phyloP scores from a whole-genome alignment of 2,113 vertebrate genomes.

The Ranitomeya variabilis region DNA sequence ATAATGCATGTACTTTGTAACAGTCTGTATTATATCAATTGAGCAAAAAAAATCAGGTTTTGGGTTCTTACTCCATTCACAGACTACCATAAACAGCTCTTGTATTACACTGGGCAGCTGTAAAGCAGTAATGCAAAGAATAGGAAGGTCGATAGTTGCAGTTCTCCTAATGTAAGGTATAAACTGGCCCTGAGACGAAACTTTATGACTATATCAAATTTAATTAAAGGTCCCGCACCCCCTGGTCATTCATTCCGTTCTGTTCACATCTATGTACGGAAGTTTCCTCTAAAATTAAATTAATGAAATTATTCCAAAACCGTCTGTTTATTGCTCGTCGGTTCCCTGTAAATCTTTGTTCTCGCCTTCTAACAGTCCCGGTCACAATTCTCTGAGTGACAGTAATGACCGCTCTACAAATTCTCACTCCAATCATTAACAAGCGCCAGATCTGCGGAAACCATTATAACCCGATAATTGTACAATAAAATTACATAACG shows the following conservation, averaged over 20 bases:
- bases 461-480: neutral
- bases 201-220: neutral
- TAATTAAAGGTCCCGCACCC: neutral
- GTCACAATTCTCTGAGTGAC: slow-evolving; percentile 1
- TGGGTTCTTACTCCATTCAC: neutral
- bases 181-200: neutral
- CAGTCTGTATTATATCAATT: neutral
- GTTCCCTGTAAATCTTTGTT: slow-evolving; percentile 3
- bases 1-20: no score
- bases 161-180: no score
- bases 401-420: neutral
- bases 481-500: neutral
- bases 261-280: neutral
- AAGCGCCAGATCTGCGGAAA: neutral
- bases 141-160: neutral
- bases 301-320: neutral
- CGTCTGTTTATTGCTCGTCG: neutral
- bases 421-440: neutral
- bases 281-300: neutral
- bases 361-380: neutral
- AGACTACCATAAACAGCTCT: neutral
- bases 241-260: no score
- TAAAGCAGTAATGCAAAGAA: neutral
- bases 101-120: neutral
- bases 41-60: neutral